phyloP scores from a whole-genome alignment of 2,888 invertebrate genomes.

The Adelphocoris suturalis region DNA sequence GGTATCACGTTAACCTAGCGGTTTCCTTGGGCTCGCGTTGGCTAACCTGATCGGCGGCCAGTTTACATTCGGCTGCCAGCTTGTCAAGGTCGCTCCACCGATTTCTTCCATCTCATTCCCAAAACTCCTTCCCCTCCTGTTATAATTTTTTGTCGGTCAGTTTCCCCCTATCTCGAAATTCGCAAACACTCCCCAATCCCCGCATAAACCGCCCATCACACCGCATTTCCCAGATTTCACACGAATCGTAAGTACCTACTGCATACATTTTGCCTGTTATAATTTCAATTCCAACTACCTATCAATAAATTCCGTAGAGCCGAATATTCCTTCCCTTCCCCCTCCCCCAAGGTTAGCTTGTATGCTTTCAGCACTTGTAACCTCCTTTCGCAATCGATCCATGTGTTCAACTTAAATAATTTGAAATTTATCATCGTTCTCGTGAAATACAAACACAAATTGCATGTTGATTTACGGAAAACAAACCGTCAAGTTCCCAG shows the following conservation, averaged over 20 bases:
- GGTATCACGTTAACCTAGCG: too few species aligned
- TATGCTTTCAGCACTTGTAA: conserved; percentile 14
- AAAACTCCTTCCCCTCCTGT: background rate
- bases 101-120: background rate
- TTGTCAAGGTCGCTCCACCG: conserved; percentile 37
- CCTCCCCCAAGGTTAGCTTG: background rate
- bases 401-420: background rate
- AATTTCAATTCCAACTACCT: too few species aligned
- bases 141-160: background rate
- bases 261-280: too few species aligned
- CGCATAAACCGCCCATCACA: too few species aligned
- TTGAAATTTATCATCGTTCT: too few species aligned
- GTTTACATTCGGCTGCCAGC: conserved; percentile 20
- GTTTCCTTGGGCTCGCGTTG: background rate
- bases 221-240: background rate
- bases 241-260: background rate
- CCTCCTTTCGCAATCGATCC: conserved; percentile 26
- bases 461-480: too few species aligned
- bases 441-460: too few species aligned
- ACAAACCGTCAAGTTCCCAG: too few species aligned
- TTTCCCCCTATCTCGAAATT: background rate
- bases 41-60: background rate
- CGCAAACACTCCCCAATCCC: too few species aligned
- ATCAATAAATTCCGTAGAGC: too few species aligned
- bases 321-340: too few species aligned